Evolutionary conservation across 2,888 invertebrate species (phyloP), one percentile per base, ranked within the genome.

Genomic region (Nezara viridula): DNA sequence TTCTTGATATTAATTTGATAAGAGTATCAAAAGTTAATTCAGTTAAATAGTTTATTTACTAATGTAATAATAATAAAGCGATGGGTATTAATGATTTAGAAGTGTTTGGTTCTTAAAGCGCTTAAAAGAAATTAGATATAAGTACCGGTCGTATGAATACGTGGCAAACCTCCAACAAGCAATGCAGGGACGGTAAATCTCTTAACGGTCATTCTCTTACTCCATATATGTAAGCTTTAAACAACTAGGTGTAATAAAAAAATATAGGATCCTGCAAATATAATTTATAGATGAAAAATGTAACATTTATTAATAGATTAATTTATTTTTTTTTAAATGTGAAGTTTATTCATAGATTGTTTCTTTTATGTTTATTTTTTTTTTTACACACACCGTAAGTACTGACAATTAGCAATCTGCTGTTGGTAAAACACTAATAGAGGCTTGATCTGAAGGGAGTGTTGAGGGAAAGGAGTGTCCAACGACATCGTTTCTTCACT

Each of bases 131-230:
- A 73, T 73, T 37, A 37, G 19, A 73, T 21, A 21, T 73, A 73
- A 73, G 37, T 19, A 73, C 19, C 19, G 19, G 4, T 32, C n/a
- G n/a, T n/a, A n/a, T 73, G 32, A 16, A 19, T 73, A 32, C 19
- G 19, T 73, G 66, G 66, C 66, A 73, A 73, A 19, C 0, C 19
- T 73, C 66, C 66, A 73, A 37, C 32, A 2, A 7, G 66, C 66
- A 73, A 37, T 73, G 66, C 66, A 73, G 66, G 6, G 66, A 37
- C 66, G 32, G 9, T 73, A 73, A 73, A 73, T 73, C 66, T 37
- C 32, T 32, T 10, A 73, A 14, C 37, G 66, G 27, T 37, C 32
- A 32, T 37, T 73, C 32, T 73, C 37, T 21, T 27, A 37, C 19
- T 73, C 27, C 19, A 2, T 73, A 9, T 24, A 55, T n/a, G 6